Evolutionary conservation across 1,140 invertebrate genomes (phyloP).

Genomic region (Pseudomyrmex cubaensis): DNA sequence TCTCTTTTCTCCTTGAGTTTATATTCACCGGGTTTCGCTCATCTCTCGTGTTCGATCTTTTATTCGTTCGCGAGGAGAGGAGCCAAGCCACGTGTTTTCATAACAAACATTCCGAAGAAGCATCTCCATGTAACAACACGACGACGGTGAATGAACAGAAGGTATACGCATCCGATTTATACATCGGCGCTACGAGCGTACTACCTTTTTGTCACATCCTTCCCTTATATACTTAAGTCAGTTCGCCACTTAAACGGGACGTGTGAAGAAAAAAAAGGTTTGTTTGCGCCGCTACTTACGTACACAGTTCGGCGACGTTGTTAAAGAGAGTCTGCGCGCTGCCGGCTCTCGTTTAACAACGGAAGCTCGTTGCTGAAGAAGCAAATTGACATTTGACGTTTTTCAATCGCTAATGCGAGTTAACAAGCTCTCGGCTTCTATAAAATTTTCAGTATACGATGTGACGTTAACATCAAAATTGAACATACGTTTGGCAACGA

Average conservation of each 20-base stretch:
- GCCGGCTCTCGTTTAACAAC: slow-evolving; percentile 33
- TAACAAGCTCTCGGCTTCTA: slow-evolving; percentile 7
- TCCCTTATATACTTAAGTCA: background rate
- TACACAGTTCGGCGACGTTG: slow-evolving; percentile 16
- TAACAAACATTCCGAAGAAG: slow-evolving; percentile 74
- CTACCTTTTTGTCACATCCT: slow-evolving; percentile 21
- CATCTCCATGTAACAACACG: slow-evolving; percentile 66
- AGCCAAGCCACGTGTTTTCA: slow-evolving; percentile 66
- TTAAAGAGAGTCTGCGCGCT: slow-evolving; percentile 11
- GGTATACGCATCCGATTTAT: slow-evolving; percentile 39
- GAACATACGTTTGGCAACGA: background rate
- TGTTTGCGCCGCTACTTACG: slow-evolving; percentile 41
- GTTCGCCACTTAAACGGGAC: slow-evolving; percentile 54
- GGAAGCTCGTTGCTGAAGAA: slow-evolving; percentile 33
- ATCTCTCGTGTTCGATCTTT: slow-evolving; percentile 17
- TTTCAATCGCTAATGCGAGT: slow-evolving; percentile 3
- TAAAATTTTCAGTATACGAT: background rate
- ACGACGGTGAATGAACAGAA: slow-evolving; percentile 48
- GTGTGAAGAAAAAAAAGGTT: slow-evolving; percentile 33
- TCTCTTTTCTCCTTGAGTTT: too few species aligned
- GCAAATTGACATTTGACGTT: slow-evolving; percentile 31
- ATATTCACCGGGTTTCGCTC: background rate
- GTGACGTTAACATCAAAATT: background rate
- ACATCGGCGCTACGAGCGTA: slow-evolving; percentile 28
- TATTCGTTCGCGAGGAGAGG: slow-evolving; percentile 28